Percentiles rank a stretch among this genome's conserved stretches.
Conservation (phyloP, 2,888 invertebrate species). For the Hyposoter didymator region DNA sequence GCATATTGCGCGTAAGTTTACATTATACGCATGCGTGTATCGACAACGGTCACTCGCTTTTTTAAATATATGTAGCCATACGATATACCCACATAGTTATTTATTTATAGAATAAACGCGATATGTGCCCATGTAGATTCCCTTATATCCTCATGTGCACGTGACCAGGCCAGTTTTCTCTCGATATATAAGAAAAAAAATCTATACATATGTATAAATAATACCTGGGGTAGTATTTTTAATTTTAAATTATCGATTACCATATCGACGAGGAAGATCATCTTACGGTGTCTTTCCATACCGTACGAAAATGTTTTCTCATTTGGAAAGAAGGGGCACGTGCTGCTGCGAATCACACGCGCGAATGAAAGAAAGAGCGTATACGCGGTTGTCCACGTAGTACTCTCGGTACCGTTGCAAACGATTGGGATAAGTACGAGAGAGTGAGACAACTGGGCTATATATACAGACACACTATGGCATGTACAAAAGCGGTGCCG, state of each 20-base stretch:
- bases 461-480: slow-evolving; percentile 16
- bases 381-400: slow-evolving; percentile 73
- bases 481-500: slow-evolving; percentile 47
- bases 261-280: slow-evolving; percentile 52
- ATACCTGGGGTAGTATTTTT: slow-evolving; percentile 52
- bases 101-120: neutral
- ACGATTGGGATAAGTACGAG: slow-evolving; percentile 66
- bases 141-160: neutral
- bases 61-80: slow-evolving; percentile 7
- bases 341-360: slow-evolving; percentile 49
- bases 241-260: slow-evolving; percentile 66
- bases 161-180: slow-evolving; percentile 2
- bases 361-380: slow-evolving; percentile 59
- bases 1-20: slow-evolving; percentile 52
- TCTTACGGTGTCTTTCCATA: slow-evolving; percentile 33
- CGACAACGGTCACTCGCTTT: slow-evolving; percentile 46
- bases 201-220: neutral
- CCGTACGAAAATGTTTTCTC: slow-evolving; percentile 41
- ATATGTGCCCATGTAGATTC: neutral
- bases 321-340: slow-evolving; percentile 46
- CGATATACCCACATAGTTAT: slow-evolving; percentile 1
- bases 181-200: neutral
- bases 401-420: slow-evolving; percentile 78
- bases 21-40: slow-evolving; percentile 31
- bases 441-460: slow-evolving; percentile 40